Evolutionary conservation across 2,888 invertebrate genomes (phyloP).

Genomic region (Syrphus vitripennis): DNA sequence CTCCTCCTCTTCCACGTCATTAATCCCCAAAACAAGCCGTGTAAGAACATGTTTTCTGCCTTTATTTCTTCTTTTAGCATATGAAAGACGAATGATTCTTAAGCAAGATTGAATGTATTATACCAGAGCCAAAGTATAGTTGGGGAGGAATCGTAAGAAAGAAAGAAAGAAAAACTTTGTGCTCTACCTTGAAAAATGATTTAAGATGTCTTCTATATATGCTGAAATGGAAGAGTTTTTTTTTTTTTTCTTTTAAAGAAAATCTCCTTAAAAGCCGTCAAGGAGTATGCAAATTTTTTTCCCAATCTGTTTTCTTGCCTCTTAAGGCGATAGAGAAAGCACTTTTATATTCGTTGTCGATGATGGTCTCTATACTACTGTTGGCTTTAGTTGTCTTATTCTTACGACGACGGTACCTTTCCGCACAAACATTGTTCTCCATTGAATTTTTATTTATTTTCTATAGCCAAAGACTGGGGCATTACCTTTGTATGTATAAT

Average conservation of each 20-base stretch:
- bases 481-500: slow-evolving; percentile 68
- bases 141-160: slow-evolving; percentile 30
- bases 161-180: slow-evolving; percentile 70
- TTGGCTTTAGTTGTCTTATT: background rate
- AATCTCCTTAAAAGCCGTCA: slow-evolving; percentile 70
- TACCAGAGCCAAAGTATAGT: background rate
- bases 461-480: slow-evolving; percentile 55
- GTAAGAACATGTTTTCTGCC: slow-evolving; percentile 40
- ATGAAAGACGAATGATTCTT: slow-evolving; percentile 65
- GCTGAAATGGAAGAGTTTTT: background rate
- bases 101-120: slow-evolving; percentile 68
- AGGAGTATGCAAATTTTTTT: slow-evolving; percentile 69
- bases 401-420: slow-evolving; percentile 56
- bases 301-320: slow-evolving; percentile 65
- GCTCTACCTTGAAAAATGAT: slow-evolving; percentile 65
- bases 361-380: slow-evolving; percentile 45
- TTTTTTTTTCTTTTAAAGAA: slow-evolving; percentile 17
- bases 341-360: slow-evolving; percentile 52
- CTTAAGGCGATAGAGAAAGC: slow-evolving; percentile 50
- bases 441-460: slow-evolving; percentile 71
- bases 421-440: slow-evolving; percentile 66
- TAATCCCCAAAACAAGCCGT: slow-evolving; percentile 62
- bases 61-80: slow-evolving; percentile 50
- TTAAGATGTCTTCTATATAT: slow-evolving; percentile 47
- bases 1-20: slow-evolving; percentile 58